Conservation (phyloP, 2,797 vertebrate species). For the Pangasius sanitwongsei region DNA sequence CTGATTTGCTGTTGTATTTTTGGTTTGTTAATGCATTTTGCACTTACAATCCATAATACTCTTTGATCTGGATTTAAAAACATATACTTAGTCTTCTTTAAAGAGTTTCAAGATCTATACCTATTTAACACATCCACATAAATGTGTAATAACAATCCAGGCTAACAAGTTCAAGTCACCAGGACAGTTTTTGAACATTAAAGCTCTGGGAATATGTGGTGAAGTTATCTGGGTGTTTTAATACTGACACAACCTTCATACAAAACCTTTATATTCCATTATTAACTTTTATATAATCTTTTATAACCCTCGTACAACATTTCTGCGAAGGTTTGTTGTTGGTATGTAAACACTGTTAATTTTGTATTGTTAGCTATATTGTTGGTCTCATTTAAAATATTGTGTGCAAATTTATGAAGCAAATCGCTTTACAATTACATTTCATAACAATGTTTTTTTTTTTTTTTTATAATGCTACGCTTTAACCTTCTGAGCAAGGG, state of each 20-base stretch:
- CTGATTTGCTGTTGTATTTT: neutral
- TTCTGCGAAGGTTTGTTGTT: neutral
- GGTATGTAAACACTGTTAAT: neutral
- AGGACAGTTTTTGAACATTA: neutral
- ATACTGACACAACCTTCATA: neutral
- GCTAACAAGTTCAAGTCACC: neutral
- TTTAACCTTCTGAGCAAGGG: neutral
- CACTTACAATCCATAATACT: too few relatives aligned
- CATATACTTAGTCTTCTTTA: neutral
- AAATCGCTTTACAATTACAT: neutral
- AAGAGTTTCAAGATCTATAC: neutral
- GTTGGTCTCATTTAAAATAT: neutral
- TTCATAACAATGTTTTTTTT: neutral
- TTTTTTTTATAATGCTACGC: neutral
- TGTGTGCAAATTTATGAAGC: neutral
- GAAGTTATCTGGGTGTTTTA: neutral
- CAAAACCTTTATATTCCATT: neutral
- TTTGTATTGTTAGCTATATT: neutral
- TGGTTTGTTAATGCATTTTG: neutral
- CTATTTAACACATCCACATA: neutral
- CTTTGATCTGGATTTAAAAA: neutral
- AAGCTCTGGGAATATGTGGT: neutral
- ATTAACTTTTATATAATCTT: neutral
- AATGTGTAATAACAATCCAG: too few relatives aligned
- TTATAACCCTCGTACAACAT: neutral